These are phyloP conservation scores for Ptychodera flava DNA, from an alignment of 35 echinoderm and acorn worm species.

Conservation along the genomic window DNA sequence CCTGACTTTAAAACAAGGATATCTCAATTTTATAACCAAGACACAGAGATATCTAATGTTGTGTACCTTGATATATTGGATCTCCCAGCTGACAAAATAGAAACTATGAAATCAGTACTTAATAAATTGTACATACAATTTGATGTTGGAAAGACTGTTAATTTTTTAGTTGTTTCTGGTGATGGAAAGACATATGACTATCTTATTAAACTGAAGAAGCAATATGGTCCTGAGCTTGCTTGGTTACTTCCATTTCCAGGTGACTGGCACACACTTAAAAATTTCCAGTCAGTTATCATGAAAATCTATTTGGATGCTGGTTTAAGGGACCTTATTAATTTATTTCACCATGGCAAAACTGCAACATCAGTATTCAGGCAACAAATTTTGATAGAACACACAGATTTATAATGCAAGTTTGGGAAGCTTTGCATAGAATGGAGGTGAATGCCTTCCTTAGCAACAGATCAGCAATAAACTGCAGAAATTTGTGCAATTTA, in stretches of 20 bases:
- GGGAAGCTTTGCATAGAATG: constrained; percentile 11
- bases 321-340: background rate
- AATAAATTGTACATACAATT: background rate
- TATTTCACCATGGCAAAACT: constrained; percentile 14
- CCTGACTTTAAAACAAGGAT: no score
- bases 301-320: constrained; percentile 11
- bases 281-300: background rate
- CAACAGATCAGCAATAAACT: constrained; percentile 20
- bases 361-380: background rate
- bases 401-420: constrained; percentile 32
- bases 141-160: background rate
- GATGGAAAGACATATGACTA: constrained; percentile 15
- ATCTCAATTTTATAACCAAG: no score
- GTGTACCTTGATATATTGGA: background rate
- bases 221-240: background rate
- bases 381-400: constrained; percentile 23
- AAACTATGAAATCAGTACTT: background rate
- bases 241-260: constrained; percentile 7
- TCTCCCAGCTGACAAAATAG: constrained; percentile 2
- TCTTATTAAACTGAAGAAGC: background rate
- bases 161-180: constrained; percentile 3
- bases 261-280: constrained; percentile 16
- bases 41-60: background rate
- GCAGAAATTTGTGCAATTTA: background rate
- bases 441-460: constrained; percentile 10